Conservation (phyloP, 2,797 vertebrate genomes). For the Phataginus tricuspis region DNA sequence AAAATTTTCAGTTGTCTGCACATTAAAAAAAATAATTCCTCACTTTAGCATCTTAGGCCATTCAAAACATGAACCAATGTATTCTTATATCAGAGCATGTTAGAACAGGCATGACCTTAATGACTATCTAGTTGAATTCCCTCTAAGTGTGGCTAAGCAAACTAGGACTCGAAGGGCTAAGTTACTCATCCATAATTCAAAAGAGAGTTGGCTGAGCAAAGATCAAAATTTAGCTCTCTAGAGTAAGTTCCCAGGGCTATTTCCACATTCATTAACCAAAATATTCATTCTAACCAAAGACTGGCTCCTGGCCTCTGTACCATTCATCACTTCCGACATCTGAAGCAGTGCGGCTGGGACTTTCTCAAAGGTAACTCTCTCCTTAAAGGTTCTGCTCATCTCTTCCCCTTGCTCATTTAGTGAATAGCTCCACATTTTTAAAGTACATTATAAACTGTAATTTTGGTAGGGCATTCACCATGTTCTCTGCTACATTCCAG, state of each 20-base stretch:
- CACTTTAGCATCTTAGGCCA: not conserved
- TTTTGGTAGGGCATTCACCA: not conserved
- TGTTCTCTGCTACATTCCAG: not conserved
- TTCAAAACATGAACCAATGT: not conserved
- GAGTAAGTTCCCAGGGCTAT: not conserved
- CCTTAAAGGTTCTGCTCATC: not conserved
- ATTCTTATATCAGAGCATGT: not conserved
- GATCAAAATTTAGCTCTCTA: not conserved
- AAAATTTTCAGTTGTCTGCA: not conserved
- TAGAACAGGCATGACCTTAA: not conserved
- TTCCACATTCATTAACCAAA: not conserved
- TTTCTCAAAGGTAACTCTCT: not conserved
- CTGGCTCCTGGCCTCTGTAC: not conserved
- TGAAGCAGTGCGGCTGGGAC: not conserved
- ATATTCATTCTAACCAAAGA: not conserved
- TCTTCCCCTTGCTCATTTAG: not conserved
- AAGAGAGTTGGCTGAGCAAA: not conserved
- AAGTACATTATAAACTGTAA: not conserved
- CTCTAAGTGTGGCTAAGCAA: not conserved
- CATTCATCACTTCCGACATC: not conserved
- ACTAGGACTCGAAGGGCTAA: not conserved
- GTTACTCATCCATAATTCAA: not conserved
- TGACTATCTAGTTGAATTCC: not conserved
- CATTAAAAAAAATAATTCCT: not conserved
- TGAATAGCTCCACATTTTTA: not conserved